Percentiles rank a stretch among this genome's conserved stretches.
Evolutionary conservation across 1,140 invertebrate genomes (phyloP).

Genomic region (Condylostylus longicornis): DNA sequence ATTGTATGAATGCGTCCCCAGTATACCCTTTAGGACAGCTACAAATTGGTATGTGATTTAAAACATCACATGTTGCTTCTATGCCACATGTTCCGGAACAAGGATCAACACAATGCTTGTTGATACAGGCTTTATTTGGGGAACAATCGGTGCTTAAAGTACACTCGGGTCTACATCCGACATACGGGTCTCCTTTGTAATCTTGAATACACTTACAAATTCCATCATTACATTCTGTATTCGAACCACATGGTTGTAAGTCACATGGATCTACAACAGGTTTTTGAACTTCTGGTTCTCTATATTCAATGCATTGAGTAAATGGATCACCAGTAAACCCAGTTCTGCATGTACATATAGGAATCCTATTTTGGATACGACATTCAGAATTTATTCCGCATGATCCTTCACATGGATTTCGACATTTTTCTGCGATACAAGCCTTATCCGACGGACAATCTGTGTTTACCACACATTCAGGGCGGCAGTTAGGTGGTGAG

Average conservation of each 20-base stretch:
- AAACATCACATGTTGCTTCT: constrained; percentile 57
- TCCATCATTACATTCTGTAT: constrained; percentile 58
- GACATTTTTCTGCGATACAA: constrained; percentile 62
- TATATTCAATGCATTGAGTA: constrained; percentile 44
- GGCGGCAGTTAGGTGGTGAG: constrained; percentile 59
- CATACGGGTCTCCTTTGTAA: constrained; percentile 50
- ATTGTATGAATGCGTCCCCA: constrained; percentile 59
- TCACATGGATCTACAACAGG: constrained; percentile 44
- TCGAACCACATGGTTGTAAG: constrained; percentile 63
- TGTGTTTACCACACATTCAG: constrained; percentile 62
- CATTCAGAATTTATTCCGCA: constrained; percentile 64
- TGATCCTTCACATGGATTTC: constrained; percentile 60
- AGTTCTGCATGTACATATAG: constrained; percentile 52
- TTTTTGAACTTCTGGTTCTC: constrained; percentile 39
- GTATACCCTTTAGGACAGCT: constrained; percentile 50
- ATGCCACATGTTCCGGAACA: constrained; percentile 62
- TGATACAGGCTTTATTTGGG: constrained; percentile 53
- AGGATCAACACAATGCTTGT: constrained; percentile 58
- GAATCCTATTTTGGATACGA: constrained; percentile 57
- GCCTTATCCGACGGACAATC: constrained; percentile 64
- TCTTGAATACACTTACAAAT: constrained; percentile 49
- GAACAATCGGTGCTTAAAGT: constrained; percentile 70
- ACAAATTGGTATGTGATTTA: constrained; percentile 67
- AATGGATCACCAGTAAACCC: constrained; percentile 59
- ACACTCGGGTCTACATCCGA: constrained; percentile 65